These are phyloP conservation scores for Rhipidura dahli DNA, from an alignment of 2,113 vertebrate species.

Conservation along the genomic window DNA sequence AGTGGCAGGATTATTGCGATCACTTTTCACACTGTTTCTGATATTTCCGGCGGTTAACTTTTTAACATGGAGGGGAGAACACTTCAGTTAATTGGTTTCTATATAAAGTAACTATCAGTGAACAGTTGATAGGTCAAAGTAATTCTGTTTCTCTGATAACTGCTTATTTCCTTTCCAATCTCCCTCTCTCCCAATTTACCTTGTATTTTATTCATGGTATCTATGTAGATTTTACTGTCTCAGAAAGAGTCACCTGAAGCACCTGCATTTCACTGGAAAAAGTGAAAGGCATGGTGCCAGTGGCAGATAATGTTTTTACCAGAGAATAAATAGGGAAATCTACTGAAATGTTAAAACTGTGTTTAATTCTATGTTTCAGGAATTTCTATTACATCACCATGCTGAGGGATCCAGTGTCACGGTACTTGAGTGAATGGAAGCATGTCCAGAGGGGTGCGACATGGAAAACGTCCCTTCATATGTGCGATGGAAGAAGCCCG, in stretches of 20 bases:
- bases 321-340: background rate
- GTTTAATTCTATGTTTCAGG: constrained; percentile 80
- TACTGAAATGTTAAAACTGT: background rate
- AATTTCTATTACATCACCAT: constrained; percentile 99
- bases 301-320: background rate
- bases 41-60: background rate
- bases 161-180: background rate
- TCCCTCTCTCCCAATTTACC: background rate
- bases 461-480: constrained; percentile 96
- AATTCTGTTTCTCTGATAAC: background rate
- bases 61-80: background rate
- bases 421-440: constrained; percentile 98
- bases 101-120: background rate
- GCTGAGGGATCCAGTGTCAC: constrained; percentile 95
- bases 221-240: background rate
- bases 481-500: constrained; percentile 94
- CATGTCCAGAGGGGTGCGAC: constrained; percentile 96
- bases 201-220: background rate
- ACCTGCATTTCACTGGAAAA: background rate
- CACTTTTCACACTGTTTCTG: background rate
- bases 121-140: background rate
- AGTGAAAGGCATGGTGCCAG: background rate
- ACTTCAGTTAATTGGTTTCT: background rate
- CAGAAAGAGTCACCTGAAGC: background rate
- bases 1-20: background rate